A percentile compares a stretch with the other conserved stretches of the same genome.
Conservation (phyloP, 1,140 invertebrate species). For the Planococcus citri region DNA sequence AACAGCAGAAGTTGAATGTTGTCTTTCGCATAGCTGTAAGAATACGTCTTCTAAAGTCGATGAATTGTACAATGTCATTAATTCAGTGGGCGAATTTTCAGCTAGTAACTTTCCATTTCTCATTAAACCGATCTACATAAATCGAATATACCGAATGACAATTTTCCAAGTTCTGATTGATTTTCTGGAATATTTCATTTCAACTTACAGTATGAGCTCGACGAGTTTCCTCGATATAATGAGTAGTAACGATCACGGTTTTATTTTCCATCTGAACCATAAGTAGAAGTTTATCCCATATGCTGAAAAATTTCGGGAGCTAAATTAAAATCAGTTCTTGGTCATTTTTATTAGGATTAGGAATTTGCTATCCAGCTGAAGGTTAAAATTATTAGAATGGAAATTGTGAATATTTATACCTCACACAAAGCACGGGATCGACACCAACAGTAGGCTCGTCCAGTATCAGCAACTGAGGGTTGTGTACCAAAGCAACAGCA, state of each 20-base stretch:
- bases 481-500: constrained; percentile 70
- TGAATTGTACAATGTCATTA: constrained; percentile 23
- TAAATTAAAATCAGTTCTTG: neutral
- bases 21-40: constrained; percentile 25
- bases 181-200: no score
- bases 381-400: no score
- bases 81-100: constrained; percentile 38
- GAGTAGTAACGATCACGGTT: constrained; percentile 81
- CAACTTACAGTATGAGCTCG: constrained; percentile 58
- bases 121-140: constrained; percentile 46
- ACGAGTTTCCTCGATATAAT: constrained; percentile 86
- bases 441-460: constrained; percentile 88
- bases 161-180: no score
- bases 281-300: constrained; percentile 75
- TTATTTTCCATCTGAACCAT: constrained; percentile 54
- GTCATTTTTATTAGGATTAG: neutral
- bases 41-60: constrained; percentile 25
- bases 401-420: no score
- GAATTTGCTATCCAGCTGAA: no score
- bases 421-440: constrained; percentile 67
- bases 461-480: constrained; percentile 74
- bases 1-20: no score
- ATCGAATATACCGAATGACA: constrained; percentile 34
- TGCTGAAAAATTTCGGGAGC: constrained; percentile 45
- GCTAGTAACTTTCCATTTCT: constrained; percentile 43